Evolutionary conservation across 2,888 invertebrate species (phyloP), one percentile per base, ranked within the genome.

Genomic region (Phengaris arion): DNA sequence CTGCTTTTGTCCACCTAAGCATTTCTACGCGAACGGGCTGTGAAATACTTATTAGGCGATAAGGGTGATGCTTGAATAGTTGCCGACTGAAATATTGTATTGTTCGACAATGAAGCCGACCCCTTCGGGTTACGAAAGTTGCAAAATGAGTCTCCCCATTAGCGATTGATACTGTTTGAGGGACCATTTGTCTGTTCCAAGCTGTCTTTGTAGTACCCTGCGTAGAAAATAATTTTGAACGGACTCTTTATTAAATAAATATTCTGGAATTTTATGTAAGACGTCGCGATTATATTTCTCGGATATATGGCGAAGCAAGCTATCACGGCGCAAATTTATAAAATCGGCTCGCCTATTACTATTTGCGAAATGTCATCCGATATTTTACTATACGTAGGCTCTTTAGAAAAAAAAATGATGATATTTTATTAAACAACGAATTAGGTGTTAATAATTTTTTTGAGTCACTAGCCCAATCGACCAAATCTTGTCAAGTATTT

Each of bases 61-160:
- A 46, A 2, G 78, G 78, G 5, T 75, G 74, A 3, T 13, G 0
- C 12, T 77, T 77, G 5, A 72, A 74, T 35, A 78, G 51, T 52
- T 75, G 77, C 70, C 79, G 77, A 45, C 78, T 78, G 77, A 57
- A 75, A 59, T 75, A 76, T 73, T 79, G 77, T 57, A 77, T 59
- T 45, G 76, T 78, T 15, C 78, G 79, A 77, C 79, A 79, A n/a
- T 77, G 77, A 15, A 79, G 74, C 10, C 79, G 73, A 9, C 80
- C 77, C 46, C 78, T 69, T 7, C 59, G 78, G n/a, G 69, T 75
- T 35, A 77, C 75, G 68, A 78, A 77, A 0, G 78, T 74, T 45
- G 80, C 79, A 73, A 81, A 81, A 79, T 80, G 77, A 81, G 78
- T 77, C 78, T 78, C 76, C 81, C 79, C 77, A 81, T 54, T 52